These are phyloP conservation scores for Sicus ferrugineus DNA, from an alignment of 2,888 invertebrate species.

Conservation along the genomic window DNA sequence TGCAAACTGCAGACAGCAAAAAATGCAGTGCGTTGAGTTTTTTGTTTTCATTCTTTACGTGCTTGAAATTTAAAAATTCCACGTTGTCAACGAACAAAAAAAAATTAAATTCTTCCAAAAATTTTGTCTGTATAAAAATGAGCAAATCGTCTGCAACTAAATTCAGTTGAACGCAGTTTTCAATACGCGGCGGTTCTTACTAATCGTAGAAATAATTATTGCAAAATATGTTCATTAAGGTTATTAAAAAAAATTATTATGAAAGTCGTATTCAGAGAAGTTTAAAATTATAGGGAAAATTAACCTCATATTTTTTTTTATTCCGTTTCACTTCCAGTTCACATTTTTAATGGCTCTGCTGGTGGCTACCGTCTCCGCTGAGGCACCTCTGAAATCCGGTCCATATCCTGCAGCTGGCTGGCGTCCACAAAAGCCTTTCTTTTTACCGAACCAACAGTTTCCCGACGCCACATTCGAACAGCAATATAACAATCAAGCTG, in stretches of 20 bases:
- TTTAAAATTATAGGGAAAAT: neutral
- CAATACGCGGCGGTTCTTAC: conserved; percentile 21
- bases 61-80: conserved; percentile 33
- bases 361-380: conserved; percentile 43
- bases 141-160: conserved; percentile 39
- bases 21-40: conserved; percentile 29
- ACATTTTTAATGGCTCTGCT: conserved; percentile 40
- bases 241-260: conserved; percentile 13
- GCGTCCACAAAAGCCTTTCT: conserved; percentile 61
- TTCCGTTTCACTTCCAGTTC: conserved; percentile 40
- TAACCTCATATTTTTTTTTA: neutral
- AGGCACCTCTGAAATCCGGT: conserved; percentile 45
- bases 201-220: neutral
- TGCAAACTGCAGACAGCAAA: conserved; percentile 10
- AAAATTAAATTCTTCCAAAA: conserved; percentile 4
- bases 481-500: conserved; percentile 34
- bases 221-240: conserved; percentile 32
- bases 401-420: conserved; percentile 64
- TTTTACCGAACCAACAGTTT: conserved; percentile 56
- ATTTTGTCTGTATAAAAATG: conserved; percentile 52
- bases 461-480: conserved; percentile 41
- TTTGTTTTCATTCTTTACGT: conserved; percentile 29
- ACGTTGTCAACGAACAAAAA: neutral
- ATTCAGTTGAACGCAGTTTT: conserved; percentile 42
- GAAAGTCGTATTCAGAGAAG: too few relatives aligned